Evolutionary conservation across 2,797 vertebrate species (phyloP), one percentile per base, ranked within the genome.

Genomic region (Diplodus sargus): DNA sequence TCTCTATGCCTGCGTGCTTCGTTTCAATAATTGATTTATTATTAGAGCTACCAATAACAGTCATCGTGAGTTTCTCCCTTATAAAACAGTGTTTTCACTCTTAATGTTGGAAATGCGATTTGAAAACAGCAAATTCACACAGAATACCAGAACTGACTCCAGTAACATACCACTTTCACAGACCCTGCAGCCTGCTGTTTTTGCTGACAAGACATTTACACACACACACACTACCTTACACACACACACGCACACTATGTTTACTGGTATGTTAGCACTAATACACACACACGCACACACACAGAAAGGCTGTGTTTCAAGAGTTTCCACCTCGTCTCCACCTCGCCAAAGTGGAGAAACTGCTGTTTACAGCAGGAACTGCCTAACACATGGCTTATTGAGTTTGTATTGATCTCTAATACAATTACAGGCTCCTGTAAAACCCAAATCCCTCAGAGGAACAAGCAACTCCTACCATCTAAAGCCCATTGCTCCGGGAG

Each of bases 361-460:
- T 85, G 90, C 89, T 89, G 91, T 87, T 93, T 86, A 82, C 85
- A 90, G 91, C 91, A 90, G 87, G 85, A 90, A 88, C 82, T 71
- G 84, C 78, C 90, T 82, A 89, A 90, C 89, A 89, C 85, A 70
- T 72, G 60, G 71, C 79, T 85, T 90, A 93, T 89, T 85, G 89
- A 81, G 84, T 95, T 94, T 91, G 76, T 87, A 94, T 93, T 81
- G 93, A 94, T 92, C 92, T 74, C 76, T 91, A 89, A 93, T 91
- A 89, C 86, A 88, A 92, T 94, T 92, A 91, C 86, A 69, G 67
- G 63, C 17, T 79, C 84, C 82, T 83, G 90, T 89, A 88, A 90
- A 93, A 90, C 84, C 82, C 79, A 84, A 90, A 90, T 84, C 88
- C 84, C 88, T 88, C 79, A 69, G 76, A 87, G 78, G 81, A 91